Conservation (phyloP, 1,140 invertebrate genomes). For the Heliconius eleuchia region DNA sequence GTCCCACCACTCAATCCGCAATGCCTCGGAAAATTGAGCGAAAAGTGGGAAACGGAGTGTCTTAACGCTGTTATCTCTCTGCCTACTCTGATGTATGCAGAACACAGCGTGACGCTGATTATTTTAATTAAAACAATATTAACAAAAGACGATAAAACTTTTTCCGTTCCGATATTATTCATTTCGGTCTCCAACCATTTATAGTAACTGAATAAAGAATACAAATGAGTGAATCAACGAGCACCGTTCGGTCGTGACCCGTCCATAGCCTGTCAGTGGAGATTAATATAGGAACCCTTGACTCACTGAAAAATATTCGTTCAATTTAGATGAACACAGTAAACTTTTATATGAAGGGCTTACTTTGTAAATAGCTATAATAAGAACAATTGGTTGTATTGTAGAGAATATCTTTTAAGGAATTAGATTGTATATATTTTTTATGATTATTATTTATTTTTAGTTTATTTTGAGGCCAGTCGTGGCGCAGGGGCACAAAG, state of each 20-base stretch:
- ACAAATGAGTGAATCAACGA: slow-evolving; percentile 52
- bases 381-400: background rate
- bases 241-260: slow-evolving; percentile 37
- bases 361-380: background rate
- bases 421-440: background rate
- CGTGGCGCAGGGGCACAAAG: too few species aligned
- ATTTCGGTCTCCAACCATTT: slow-evolving; percentile 11
- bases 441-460: background rate
- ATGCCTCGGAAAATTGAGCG: too few species aligned
- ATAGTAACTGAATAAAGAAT: slow-evolving; percentile 33
- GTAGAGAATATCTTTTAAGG: background rate
- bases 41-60: too few species aligned
- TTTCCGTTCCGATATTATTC: background rate
- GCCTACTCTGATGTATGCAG: too few species aligned
- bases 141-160: background rate
- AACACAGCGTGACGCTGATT: too few species aligned
- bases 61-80: too few species aligned
- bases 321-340: background rate
- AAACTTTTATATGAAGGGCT: background rate
- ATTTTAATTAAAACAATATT: too few species aligned
- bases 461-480: too few species aligned
- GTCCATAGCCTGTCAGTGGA: slow-evolving; percentile 47
- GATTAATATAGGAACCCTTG: slow-evolving; percentile 43
- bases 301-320: slow-evolving; percentile 43
- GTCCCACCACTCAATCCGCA: too few species aligned